phyloP scores from a whole-genome alignment of 2,797 vertebrate genomes.

The Argyrosomus regius region DNA sequence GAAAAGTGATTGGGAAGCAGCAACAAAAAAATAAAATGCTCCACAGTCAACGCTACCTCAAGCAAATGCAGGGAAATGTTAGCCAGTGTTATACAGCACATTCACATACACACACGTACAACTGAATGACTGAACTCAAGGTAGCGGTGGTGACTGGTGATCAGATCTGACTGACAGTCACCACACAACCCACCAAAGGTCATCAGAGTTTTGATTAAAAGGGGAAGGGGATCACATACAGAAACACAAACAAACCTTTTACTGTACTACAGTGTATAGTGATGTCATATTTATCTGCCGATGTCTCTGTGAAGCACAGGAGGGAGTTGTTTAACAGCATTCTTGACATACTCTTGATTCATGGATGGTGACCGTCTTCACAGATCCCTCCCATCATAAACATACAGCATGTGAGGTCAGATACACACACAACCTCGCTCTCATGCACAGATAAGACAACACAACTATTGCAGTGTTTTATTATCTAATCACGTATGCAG shows the following conservation, averaged over 20 bases:
- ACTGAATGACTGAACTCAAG: no score
- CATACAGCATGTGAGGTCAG: conserved; percentile 19
- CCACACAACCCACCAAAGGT: background rate
- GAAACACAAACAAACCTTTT: background rate
- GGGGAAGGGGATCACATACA: background rate
- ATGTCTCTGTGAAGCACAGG: conserved; percentile 29
- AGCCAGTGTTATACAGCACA: no score
- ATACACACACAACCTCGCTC: background rate
- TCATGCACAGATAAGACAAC: background rate
- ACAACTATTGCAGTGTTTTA: background rate
- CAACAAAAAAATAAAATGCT: no score
- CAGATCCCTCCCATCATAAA: conserved; percentile 51
- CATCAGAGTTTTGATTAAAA: background rate
- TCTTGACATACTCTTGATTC: conserved; percentile 66
- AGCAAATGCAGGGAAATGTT: no score
- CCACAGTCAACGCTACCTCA: no score
- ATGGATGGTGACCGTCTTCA: conserved; percentile 33
- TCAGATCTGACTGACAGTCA: background rate
- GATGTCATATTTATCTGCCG: conserved; percentile 55
- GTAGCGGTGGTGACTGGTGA: background rate
- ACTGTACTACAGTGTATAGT: background rate
- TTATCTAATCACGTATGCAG: background rate
- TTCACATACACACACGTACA: no score
- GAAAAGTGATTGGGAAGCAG: no score
- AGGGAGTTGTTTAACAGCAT: conserved; percentile 70